Evolutionary conservation across 2,797 vertebrate genomes (phyloP), one percentile per base, ranked within the genome.

Genomic region (Danio kyathit): DNA sequence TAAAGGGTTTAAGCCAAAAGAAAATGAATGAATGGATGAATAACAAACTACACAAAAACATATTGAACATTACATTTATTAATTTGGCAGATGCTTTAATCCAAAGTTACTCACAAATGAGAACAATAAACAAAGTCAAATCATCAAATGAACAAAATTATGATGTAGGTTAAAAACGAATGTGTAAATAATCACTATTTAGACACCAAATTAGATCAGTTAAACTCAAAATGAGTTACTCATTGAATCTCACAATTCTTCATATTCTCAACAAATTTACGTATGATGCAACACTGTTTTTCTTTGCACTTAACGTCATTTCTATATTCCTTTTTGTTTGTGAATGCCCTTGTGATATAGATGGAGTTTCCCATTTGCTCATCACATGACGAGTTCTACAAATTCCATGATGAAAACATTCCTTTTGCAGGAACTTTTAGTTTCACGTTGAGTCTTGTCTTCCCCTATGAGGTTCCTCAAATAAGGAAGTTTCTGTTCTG

Each of bases 381-480:
- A 17, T 73, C 19, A 56, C 3, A 4, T 48, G 40, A 48, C 0
- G 10, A 11, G 3, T 61, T 21, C 7, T 19, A n/a, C 3, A 43
- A 14, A 65, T 56, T 11, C 40, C 16, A 12, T 44, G 7, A 65
- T n/a, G 16, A 63, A 49, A 17, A 16, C 10, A 51, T 44, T 21
- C 6, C 13, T 10, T 49, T 19, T 17, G 14, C 21, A 19, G 16
- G n/a, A 52, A 52, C 16, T n/a, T 21, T 71, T 29, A n/a, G 46
- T 63, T 72, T 79, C 21, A 51, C 38, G 46, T 72, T 38, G 38
- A 17, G 48, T 4, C 48, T 44, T 44, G 56, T 73, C 13, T 5
- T 40, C 9, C 9, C 7, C 43, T 8, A n/a, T 19, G 0, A 19
- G 48, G 44, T 11, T 67, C 0, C 3, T 29, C 7, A 41, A 14